Percentiles rank a stretch among this genome's conserved stretches.
These are phyloP conservation scores for Notolabrus celidotus DNA, from an alignment of 2,797 vertebrate genomes.

Conservation along the genomic window DNA sequence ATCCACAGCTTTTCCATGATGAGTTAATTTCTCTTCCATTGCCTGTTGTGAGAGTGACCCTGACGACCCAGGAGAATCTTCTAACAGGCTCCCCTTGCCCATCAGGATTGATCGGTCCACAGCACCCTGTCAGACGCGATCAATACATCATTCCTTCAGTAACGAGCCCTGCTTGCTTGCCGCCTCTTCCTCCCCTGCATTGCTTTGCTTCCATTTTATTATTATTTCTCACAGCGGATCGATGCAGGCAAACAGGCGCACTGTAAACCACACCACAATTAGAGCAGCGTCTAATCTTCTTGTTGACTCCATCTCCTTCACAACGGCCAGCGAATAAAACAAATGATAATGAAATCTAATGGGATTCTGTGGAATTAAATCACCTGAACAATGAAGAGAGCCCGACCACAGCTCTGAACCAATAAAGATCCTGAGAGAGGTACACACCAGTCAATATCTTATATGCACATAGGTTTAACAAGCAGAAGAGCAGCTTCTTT, in stretches of 20 bases:
- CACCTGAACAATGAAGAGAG: constrained; percentile 74
- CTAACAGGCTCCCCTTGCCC: constrained; percentile 85
- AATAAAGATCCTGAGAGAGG: constrained; percentile 46
- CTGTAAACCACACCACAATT: constrained; percentile 92
- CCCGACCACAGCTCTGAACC: constrained; percentile 46
- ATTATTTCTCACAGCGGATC: constrained; percentile 87
- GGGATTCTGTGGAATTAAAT: constrained; percentile 79
- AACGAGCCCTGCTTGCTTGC: constrained; percentile 80
- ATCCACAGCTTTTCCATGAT: constrained; percentile 76
- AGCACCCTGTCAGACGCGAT: constrained; percentile 91
- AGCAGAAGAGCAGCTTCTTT: constrained; percentile 38
- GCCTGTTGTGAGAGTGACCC: constrained; percentile 86
- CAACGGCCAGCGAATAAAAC: constrained; percentile 69
- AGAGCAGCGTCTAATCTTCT: constrained; percentile 85
- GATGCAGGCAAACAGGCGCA: constrained; percentile 87
- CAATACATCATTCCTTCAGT: constrained; percentile 96
- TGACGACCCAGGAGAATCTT: constrained; percentile 84
- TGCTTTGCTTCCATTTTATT: constrained; percentile 88
- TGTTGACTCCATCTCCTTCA: constrained; percentile 79
- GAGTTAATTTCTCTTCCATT: constrained; percentile 86
- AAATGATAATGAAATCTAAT: constrained; percentile 82
- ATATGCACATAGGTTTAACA: constrained; percentile 45
- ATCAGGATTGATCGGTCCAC: constrained; percentile 90
- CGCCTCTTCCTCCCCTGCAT: constrained; percentile 78
- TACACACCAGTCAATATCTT: constrained; percentile 60